Conservation (phyloP, 2,888 invertebrate species). For the Heteropelma amictum region DNA sequence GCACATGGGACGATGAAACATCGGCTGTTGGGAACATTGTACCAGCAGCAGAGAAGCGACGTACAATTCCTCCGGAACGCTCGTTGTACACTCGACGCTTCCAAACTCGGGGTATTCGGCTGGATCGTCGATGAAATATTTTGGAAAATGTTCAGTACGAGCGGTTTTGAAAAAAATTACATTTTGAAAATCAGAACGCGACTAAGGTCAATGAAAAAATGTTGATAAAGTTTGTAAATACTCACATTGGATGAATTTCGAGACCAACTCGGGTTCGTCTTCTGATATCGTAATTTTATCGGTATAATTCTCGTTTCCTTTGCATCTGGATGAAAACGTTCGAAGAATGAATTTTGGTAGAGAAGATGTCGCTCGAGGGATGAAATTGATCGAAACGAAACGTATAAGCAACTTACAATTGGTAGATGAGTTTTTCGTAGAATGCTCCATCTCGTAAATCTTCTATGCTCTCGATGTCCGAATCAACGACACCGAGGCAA, state of each 20-base stretch:
- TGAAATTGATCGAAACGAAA: not conserved
- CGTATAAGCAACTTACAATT: slow-evolving; percentile 59
- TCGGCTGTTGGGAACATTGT: slow-evolving; percentile 80
- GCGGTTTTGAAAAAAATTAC: not conserved
- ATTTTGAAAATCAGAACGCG: too few species aligned
- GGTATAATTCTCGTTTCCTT: not conserved
- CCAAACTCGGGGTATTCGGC: slow-evolving; percentile 79
- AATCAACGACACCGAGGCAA: slow-evolving; percentile 73
- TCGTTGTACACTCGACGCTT: slow-evolving; percentile 70
- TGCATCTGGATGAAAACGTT: slow-evolving; percentile 31
- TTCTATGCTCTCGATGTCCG: slow-evolving; percentile 56
- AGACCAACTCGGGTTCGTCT: slow-evolving; percentile 36
- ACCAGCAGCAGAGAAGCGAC: slow-evolving; percentile 80
- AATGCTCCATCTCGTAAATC: slow-evolving; percentile 65
- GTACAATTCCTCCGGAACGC: slow-evolving; percentile 74
- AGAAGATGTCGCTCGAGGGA: not conserved
- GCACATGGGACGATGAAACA: slow-evolving; percentile 81
- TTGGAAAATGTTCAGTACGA: not conserved
- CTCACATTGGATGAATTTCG: slow-evolving; percentile 46
- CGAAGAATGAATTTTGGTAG: not conserved
- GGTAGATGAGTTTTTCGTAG: slow-evolving; percentile 66
- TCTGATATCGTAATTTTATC: not conserved
- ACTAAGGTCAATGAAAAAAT: too few species aligned
- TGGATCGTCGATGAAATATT: slow-evolving; percentile 21
- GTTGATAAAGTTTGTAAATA: not conserved